These are phyloP conservation scores for Cyanistes caeruleus DNA, from an alignment of 2,113 vertebrate species.

Conservation along the genomic window DNA sequence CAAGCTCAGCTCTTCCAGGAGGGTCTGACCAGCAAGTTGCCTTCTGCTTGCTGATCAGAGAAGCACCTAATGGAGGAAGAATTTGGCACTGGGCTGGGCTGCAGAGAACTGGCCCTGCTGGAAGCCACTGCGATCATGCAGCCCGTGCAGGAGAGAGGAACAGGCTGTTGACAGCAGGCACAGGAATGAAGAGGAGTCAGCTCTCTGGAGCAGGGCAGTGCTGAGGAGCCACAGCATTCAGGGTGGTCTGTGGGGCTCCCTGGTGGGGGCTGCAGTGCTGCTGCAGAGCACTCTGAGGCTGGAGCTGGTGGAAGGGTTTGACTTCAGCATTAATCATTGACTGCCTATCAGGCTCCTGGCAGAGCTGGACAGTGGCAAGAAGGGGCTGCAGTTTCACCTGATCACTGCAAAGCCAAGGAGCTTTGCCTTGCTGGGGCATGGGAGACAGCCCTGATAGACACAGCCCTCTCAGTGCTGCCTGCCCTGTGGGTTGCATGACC, in stretches of 20 bases:
- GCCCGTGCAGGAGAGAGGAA: rapidly evolving
- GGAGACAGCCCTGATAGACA: not conserved
- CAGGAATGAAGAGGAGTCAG: not conserved
- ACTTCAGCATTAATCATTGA: not conserved
- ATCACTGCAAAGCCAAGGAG: not conserved
- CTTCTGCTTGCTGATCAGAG: not conserved
- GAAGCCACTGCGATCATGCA: not conserved
- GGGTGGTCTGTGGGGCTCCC: not conserved
- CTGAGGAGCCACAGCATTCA: not conserved
- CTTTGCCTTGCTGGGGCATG: not conserved
- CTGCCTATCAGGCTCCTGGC: not conserved
- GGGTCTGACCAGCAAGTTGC: not conserved
- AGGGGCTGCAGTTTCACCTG: not conserved
- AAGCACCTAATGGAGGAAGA: not conserved
- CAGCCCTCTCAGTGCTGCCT: not conserved
- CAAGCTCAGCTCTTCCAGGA: not conserved
- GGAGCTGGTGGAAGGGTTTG: not conserved
- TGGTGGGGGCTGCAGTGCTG: not conserved
- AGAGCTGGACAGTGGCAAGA: not conserved
- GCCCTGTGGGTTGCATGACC: not conserved
- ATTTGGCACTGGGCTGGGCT: not conserved
- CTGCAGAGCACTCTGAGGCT: not conserved
- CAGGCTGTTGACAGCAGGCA: not conserved
- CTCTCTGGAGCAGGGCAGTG: not conserved
- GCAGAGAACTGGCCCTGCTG: not conserved